A percentile compares a stretch with the other conserved stretches of the same genome.
These are phyloP conservation scores for Dinoponera quadriceps DNA, from an alignment of 1,140 invertebrate species.

Conservation along the genomic window DNA sequence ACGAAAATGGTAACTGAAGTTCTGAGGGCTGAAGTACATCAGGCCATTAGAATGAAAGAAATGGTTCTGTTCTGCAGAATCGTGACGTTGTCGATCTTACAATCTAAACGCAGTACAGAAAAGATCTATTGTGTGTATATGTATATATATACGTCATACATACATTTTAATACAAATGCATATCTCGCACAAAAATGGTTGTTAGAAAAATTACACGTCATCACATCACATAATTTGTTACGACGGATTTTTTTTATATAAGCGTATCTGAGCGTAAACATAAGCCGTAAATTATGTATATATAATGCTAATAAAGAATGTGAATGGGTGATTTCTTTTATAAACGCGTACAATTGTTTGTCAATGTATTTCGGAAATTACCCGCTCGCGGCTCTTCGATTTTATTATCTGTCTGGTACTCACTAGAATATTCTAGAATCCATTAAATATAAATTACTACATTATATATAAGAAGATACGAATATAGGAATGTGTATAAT, in stretches of 20 bases:
- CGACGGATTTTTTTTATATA: conserved; percentile 24
- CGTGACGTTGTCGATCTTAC: no score
- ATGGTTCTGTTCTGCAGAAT: neutral
- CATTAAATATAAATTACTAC: conserved; percentile 33
- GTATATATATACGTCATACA: neutral
- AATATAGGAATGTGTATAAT: conserved; percentile 33
- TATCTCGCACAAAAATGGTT: conserved; percentile 26
- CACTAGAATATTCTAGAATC: conserved; percentile 18
- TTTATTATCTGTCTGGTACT: conserved; percentile 27
- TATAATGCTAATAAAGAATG: conserved; percentile 8
- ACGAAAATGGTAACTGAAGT: neutral
- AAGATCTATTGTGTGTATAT: conserved; percentile 24
- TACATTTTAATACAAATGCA: conserved; percentile 17
- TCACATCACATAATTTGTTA: conserved; percentile 7
- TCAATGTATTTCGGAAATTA: conserved; percentile 15
- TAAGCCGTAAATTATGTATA: conserved; percentile 15
- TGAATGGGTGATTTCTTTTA: neutral
- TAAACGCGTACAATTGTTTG: conserved; percentile 10
- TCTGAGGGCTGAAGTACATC: neutral
- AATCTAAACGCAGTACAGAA: conserved; percentile 7
- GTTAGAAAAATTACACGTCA: conserved; percentile 14
- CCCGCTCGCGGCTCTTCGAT: neutral
- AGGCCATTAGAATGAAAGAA: neutral
- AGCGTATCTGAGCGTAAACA: conserved; percentile 9
- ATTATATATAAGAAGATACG: conserved; percentile 35